Evolutionary conservation across 2,113 vertebrate genomes (phyloP).

Genomic region (Falcunculus frontatus): DNA sequence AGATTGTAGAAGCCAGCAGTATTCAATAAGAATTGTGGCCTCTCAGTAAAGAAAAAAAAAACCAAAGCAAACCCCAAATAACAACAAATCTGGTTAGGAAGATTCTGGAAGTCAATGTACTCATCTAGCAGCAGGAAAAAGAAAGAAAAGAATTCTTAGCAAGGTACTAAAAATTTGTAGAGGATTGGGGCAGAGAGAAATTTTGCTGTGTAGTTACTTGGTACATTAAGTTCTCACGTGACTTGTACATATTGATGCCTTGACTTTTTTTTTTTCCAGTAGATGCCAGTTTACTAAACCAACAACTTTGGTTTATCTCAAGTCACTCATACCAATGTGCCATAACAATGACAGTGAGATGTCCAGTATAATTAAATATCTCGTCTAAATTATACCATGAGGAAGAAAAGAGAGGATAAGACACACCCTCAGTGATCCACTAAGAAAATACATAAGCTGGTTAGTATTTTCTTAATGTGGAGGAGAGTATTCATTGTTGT

Average conservation of each 20-base stretch:
- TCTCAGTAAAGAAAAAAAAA: neutral
- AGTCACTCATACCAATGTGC: neutral
- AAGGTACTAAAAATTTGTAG: neutral
- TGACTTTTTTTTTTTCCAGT: neutral
- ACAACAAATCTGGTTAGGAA: neutral
- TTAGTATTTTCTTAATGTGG: neutral
- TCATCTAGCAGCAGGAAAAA: neutral
- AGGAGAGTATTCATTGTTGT: neutral
- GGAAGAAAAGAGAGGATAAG: neutral
- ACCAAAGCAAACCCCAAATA: neutral
- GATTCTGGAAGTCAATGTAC: neutral
- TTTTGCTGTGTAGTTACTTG: neutral
- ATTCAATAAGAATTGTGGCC: neutral
- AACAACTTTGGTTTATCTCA: neutral
- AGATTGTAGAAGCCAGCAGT: neutral
- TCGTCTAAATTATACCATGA: neutral
- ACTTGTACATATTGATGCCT: neutral
- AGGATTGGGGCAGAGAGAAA: neutral
- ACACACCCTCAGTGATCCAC: neutral
- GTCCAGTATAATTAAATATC: neutral
- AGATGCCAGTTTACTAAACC: neutral
- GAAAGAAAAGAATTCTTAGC: neutral
- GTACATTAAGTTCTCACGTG: neutral
- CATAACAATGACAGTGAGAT: neutral
- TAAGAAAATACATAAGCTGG: neutral